Evolutionary conservation across 2,888 invertebrate genomes (phyloP).

Genomic region (Scaptomyza tumidula): DNA sequence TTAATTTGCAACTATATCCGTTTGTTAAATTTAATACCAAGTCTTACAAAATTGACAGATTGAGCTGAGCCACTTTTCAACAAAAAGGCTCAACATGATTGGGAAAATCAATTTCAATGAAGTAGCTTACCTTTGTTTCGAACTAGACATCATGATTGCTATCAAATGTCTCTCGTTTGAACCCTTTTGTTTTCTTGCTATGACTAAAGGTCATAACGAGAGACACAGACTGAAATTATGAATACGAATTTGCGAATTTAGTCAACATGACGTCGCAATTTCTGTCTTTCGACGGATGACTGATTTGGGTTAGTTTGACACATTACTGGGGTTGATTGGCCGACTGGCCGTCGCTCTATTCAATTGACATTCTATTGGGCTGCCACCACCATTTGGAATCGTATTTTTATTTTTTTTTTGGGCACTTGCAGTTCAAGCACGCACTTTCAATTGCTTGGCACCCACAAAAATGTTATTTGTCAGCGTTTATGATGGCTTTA

Average conservation of each 20-base stretch:
- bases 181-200: conserved; percentile 52
- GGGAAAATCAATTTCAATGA: conserved; percentile 30
- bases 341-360: background rate
- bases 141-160: conserved; percentile 22
- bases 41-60: conserved; percentile 25
- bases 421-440: conserved; percentile 53
- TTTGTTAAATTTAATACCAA: conserved; percentile 17
- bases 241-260: conserved; percentile 61
- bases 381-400: too few relatives aligned
- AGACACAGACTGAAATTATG: conserved; percentile 59
- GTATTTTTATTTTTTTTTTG: background rate
- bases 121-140: conserved; percentile 5
- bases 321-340: conserved; percentile 47
- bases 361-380: conserved; percentile 1
- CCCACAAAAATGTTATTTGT: conserved; percentile 22
- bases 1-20: conserved; percentile 36
- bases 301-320: conserved; percentile 50
- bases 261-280: conserved; percentile 48
- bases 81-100: conserved; percentile 10
- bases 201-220: conserved; percentile 44
- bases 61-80: conserved; percentile 7
- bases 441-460: conserved; percentile 23
- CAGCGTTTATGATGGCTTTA: conserved; percentile 57
- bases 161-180: conserved; percentile 2
- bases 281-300: conserved; percentile 36